Evolutionary conservation across 2,113 vertebrate genomes (phyloP).

Genomic region (Tricholaema leucomelas): DNA sequence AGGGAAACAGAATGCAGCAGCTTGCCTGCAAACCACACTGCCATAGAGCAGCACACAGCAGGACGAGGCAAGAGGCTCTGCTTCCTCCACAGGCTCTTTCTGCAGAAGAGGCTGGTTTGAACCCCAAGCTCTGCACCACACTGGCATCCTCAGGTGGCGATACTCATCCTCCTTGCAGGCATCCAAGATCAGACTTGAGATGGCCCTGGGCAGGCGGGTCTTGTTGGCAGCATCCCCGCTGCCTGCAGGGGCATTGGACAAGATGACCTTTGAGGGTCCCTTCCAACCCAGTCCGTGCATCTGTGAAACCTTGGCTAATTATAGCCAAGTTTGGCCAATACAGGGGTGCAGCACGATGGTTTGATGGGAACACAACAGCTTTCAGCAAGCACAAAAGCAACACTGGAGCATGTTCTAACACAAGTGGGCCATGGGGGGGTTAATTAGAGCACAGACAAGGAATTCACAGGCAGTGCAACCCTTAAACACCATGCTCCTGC

Average conservation of each 20-base stretch:
- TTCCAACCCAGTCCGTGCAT: no score
- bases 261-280: no score
- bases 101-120: background rate
- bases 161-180: background rate
- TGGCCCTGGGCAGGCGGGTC: no score
- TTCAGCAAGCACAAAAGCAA: background rate
- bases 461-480: background rate
- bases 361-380: background rate
- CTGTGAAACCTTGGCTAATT: background rate
- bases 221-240: no score
- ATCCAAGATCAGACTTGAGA: no score
- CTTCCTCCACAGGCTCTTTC: background rate
- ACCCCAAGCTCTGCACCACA: background rate
- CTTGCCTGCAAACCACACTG: background rate
- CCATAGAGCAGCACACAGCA: background rate
- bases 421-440: background rate
- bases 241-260: no score
- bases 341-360: background rate
- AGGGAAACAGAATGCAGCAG: background rate
- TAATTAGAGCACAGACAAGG: background rate
- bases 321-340: background rate
- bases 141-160: background rate
- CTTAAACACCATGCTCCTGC: background rate
- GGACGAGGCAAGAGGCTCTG: rapidly evolving
- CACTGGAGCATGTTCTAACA: background rate